Evolutionary conservation across 2,888 invertebrate genomes (phyloP).

Genomic region (Gnatocerus cornutus): DNA sequence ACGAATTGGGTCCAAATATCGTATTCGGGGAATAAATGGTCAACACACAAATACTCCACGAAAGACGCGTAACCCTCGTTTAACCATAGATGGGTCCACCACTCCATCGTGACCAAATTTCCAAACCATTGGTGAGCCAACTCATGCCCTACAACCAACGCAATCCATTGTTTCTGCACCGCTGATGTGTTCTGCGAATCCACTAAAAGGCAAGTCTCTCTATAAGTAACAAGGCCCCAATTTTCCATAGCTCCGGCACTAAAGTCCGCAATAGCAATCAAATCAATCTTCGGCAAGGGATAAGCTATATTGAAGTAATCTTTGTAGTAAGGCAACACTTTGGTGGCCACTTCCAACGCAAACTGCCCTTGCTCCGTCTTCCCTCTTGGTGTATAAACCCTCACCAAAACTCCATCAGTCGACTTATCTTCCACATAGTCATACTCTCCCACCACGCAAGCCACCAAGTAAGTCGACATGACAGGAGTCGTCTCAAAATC

Average conservation of each 20-base stretch:
- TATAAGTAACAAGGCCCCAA: constrained; percentile 91
- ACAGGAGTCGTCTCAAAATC: constrained; percentile 89
- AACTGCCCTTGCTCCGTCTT: constrained; percentile 94
- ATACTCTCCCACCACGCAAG: constrained; percentile 95
- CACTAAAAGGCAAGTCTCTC: constrained; percentile 89
- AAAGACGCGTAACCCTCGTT: constrained; percentile 94
- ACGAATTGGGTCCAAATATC: constrained; percentile 98
- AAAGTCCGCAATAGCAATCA: constrained; percentile 97
- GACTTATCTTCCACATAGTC: constrained; percentile 92
- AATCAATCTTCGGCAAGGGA: constrained; percentile 96
- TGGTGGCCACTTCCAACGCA: constrained; percentile 93
- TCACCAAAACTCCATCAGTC: constrained; percentile 85
- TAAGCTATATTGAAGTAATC: constrained; percentile 96
- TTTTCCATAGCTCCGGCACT: constrained; percentile 98
- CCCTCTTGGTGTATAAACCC: constrained; percentile 91
- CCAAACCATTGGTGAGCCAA: constrained; percentile 99
- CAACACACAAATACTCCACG: constrained; percentile 95
- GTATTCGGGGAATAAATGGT: constrained; percentile 94
- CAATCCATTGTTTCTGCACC: constrained; percentile 88
- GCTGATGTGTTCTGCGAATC: constrained; percentile 94
- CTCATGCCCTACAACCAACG: constrained; percentile 93
- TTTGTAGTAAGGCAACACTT: constrained; percentile 94
- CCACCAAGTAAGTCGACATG: constrained; percentile 97
- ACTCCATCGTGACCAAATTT: constrained; percentile 97
- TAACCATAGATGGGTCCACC: constrained; percentile 98